A percentile compares a stretch with the other conserved stretches of the same genome.
phyloP scores from a whole-genome alignment of 2,797 vertebrate genomes.

The Clarias platycephalus region DNA sequence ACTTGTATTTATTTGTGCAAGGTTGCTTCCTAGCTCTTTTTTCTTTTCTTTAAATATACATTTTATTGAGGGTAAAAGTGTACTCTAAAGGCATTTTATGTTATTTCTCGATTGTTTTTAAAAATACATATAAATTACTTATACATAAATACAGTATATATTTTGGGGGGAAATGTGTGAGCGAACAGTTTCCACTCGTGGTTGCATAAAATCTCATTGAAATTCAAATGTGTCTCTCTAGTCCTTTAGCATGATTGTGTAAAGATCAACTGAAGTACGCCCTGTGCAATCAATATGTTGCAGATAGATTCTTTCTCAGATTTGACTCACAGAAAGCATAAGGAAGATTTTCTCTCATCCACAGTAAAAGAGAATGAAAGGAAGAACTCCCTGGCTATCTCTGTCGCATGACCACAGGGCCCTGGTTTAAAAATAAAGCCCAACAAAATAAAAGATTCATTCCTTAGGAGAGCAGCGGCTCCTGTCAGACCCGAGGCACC shows the following conservation, averaged over 20 bases:
- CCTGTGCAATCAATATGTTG: neutral
- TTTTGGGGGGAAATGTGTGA: neutral
- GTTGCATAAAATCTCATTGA: neutral
- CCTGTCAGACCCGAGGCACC: slow-evolving; percentile 65
- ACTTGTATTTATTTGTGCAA: neutral
- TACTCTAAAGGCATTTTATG: neutral
- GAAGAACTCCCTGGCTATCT: neutral
- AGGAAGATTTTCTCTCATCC: neutral
- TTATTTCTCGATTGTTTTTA: neutral
- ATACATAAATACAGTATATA: neutral
- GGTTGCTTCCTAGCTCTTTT: neutral
- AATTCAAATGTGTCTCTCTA: neutral
- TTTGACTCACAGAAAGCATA: neutral
- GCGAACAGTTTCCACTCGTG: neutral
- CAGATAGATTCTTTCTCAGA: neutral
- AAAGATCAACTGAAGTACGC: neutral
- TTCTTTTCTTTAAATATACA: neutral
- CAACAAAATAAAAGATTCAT: slow-evolving; percentile 83
- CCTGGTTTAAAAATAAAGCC: slow-evolving; percentile 79
- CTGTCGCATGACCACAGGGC: slow-evolving; percentile 73
- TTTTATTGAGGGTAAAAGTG: neutral
- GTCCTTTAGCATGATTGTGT: neutral
- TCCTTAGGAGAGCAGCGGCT: slow-evolving; percentile 73
- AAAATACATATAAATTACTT: neutral
- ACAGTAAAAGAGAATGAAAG: neutral